Evolutionary conservation across 1,140 invertebrate genomes (phyloP).

Genomic region (Danaus plexippus): DNA sequence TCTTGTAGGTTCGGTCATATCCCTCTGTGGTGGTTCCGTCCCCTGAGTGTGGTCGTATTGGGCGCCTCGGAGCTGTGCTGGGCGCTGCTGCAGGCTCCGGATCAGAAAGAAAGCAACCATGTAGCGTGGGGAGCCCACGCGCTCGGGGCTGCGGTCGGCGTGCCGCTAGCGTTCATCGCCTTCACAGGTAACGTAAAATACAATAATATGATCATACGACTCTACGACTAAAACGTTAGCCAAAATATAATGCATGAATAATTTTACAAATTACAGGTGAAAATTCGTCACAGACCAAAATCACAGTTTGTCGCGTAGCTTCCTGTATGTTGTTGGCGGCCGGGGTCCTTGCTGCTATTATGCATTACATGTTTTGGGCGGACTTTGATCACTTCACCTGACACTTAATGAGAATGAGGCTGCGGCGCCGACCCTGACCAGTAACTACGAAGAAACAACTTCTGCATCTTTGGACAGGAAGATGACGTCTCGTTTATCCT

Average conservation of each 20-base stretch:
- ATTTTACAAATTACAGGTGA: slow-evolving; percentile 34
- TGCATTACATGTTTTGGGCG: slow-evolving; percentile 28
- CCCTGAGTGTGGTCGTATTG: slow-evolving; percentile 74
- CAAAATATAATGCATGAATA: not conserved
- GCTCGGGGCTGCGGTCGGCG: slow-evolving; percentile 83
- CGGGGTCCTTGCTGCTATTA: slow-evolving; percentile 18
- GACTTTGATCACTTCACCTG: slow-evolving; percentile 27
- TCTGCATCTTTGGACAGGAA: no score
- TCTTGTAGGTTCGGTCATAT: slow-evolving; percentile 45
- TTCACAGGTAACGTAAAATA: slow-evolving; percentile 64
- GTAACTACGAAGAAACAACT: no score
- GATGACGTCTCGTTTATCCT: no score
- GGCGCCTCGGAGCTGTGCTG: slow-evolving; percentile 47
- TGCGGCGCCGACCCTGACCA: no score
- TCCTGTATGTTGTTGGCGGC: slow-evolving; percentile 26
- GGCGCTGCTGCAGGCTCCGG: slow-evolving; percentile 63
- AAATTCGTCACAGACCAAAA: slow-evolving; percentile 30
- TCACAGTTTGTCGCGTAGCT: slow-evolving; percentile 28
- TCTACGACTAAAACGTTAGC: no score
- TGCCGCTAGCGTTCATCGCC: slow-evolving; percentile 84
- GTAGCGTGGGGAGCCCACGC: slow-evolving; percentile 87
- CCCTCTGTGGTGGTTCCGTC: slow-evolving; percentile 60
- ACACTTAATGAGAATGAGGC: slow-evolving; percentile 11
- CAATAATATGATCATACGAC: no score
- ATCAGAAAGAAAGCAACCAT: slow-evolving; percentile 47